These are phyloP conservation scores for Centropus unirufus DNA, from an alignment of 2,113 vertebrate genomes.

Conservation along the genomic window DNA sequence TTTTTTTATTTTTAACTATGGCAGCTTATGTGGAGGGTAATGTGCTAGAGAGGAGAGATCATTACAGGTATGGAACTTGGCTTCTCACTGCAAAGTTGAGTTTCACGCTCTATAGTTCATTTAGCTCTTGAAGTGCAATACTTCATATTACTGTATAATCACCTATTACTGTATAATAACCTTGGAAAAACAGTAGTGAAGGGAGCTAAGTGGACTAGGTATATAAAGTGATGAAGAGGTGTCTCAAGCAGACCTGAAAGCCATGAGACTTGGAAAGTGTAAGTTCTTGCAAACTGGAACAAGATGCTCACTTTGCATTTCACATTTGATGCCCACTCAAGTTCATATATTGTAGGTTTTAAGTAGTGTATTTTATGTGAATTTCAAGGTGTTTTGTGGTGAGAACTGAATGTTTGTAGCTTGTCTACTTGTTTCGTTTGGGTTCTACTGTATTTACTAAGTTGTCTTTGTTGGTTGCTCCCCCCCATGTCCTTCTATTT, in stretches of 20 bases:
- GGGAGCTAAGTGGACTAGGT: neutral
- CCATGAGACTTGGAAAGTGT: rapidly evolving
- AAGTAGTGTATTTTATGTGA: neutral
- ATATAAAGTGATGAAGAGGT: neutral
- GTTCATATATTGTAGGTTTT: neutral
- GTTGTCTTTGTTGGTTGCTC: neutral
- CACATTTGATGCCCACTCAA: neutral
- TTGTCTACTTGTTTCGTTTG: neutral
- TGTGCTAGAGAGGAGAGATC: neutral
- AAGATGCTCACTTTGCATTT: neutral
- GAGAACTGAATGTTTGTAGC: neutral
- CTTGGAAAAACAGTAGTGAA: neutral
- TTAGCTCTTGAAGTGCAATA: neutral
- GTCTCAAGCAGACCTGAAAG: neutral
- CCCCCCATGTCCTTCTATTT: neutral
- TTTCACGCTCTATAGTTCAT: neutral
- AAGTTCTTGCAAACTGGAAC: neutral
- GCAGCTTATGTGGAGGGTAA: neutral
- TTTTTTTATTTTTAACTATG: neutral
- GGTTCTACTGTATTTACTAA: neutral
- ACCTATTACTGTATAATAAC: neutral
- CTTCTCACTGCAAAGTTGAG: neutral
- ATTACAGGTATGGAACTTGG: neutral
- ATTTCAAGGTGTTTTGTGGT: neutral
- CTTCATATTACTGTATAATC: neutral